These are phyloP conservation scores for Daphoenositta chrysoptera DNA, from an alignment of 2,113 vertebrate species.

Conservation along the genomic window DNA sequence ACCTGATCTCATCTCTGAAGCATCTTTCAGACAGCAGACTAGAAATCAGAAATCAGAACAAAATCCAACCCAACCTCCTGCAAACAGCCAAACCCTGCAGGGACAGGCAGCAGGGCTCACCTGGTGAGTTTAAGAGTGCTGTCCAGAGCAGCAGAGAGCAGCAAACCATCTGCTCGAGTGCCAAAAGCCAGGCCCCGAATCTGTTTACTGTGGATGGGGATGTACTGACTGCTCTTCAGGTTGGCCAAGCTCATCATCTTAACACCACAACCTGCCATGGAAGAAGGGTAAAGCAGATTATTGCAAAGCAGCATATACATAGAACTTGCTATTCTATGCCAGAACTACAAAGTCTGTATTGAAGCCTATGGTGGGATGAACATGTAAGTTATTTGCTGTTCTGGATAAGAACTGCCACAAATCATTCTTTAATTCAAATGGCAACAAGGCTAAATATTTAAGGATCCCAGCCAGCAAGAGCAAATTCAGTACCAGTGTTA, in stretches of 20 bases:
- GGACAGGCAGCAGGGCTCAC: constrained; percentile 56
- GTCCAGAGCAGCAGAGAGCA: constrained; percentile 92
- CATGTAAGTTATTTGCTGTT: not conserved
- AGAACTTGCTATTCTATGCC: not conserved
- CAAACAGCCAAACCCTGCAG: not conserved
- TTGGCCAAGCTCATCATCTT: constrained; percentile 91
- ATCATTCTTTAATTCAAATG: not conserved
- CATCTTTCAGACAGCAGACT: not conserved
- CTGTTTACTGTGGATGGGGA: constrained; percentile 91
- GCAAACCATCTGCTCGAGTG: constrained; percentile 77
- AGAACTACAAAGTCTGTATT: not conserved
- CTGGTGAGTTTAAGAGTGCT: constrained; percentile 94
- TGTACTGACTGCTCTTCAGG: constrained; percentile 91
- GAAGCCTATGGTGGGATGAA: not conserved
- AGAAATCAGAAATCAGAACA: not conserved
- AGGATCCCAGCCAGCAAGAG: not conserved
- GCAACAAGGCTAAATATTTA: not conserved
- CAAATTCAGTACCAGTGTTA: not conserved
- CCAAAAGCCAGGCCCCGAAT: constrained; percentile 90
- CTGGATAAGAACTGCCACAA: not conserved
- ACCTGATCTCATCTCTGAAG: not conserved
- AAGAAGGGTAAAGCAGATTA: not conserved
- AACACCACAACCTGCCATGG: constrained; percentile 85
- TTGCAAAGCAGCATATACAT: fast-evolving
- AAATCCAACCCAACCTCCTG: not conserved